Evolutionary conservation across 2,888 invertebrate genomes (phyloP).

Genomic region (Morpho helenor): DNA sequence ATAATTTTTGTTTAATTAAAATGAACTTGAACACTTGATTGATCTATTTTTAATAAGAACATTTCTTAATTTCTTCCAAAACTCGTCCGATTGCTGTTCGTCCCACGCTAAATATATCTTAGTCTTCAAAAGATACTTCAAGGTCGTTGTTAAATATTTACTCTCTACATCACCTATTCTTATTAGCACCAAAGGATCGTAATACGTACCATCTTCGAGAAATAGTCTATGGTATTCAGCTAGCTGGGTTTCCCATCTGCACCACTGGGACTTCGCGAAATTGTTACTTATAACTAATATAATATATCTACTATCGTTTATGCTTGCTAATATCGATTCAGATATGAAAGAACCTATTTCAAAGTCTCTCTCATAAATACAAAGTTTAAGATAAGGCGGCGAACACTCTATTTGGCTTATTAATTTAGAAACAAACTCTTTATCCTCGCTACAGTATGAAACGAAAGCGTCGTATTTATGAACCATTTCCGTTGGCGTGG

Average conservation of each 20-base stretch:
- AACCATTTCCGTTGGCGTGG: slow-evolving; percentile 28
- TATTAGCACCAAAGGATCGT: slow-evolving; percentile 81
- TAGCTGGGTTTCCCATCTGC: slow-evolving; percentile 84
- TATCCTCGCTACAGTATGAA: slow-evolving; percentile 80
- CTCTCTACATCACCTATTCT: slow-evolving; percentile 79
- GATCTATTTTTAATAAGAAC: slow-evolving; percentile 38
- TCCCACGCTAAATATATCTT: slow-evolving; percentile 83
- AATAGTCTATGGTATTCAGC: slow-evolving; percentile 83
- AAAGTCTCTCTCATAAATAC: slow-evolving; percentile 85
- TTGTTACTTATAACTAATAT: slow-evolving; percentile 83
- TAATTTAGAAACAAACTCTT: slow-evolving; percentile 80
- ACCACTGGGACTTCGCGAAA: slow-evolving; percentile 86
- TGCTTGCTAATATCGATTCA: slow-evolving; percentile 82
- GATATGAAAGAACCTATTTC: slow-evolving; percentile 81
- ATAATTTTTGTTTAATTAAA: no score
- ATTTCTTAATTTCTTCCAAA: slow-evolving; percentile 63
- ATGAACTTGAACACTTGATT: no score
- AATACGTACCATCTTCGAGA: slow-evolving; percentile 74
- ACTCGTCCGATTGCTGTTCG: slow-evolving; percentile 56
- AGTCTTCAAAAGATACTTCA: slow-evolving; percentile 81
- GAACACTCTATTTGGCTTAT: slow-evolving; percentile 80
- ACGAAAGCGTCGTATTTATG: slow-evolving; percentile 81
- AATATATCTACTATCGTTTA: slow-evolving; percentile 82
- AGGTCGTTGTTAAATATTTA: slow-evolving; percentile 76
- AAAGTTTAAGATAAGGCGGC: slow-evolving; percentile 80